Evolutionary conservation across 1,140 invertebrate genomes (phyloP).

Genomic region (Phocides pigmalion): DNA sequence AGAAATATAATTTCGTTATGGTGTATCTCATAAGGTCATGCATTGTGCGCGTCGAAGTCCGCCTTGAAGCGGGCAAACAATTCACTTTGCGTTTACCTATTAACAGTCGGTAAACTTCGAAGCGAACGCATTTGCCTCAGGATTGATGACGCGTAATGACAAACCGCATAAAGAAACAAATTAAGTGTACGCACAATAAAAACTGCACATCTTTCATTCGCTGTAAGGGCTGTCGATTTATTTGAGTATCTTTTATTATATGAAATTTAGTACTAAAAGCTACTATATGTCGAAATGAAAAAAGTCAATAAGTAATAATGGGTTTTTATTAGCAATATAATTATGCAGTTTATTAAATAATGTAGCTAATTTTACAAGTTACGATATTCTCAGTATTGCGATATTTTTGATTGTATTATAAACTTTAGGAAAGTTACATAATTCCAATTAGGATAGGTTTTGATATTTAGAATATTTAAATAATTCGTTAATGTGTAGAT

Average conservation of each 20-base stretch:
- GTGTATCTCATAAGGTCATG: constrained; percentile 27
- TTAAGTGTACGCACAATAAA: constrained; percentile 33
- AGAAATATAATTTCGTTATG: neutral
- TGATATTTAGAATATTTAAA: too few relatives aligned
- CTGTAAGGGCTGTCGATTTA: constrained; percentile 24
- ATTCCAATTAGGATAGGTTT: too few relatives aligned
- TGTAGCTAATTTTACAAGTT: too few relatives aligned
- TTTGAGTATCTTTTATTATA: neutral
- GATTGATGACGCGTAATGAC: constrained; percentile 37
- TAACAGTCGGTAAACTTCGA: constrained; percentile 37
- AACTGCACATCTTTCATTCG: constrained; percentile 27
- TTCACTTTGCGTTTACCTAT: constrained; percentile 37
- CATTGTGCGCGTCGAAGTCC: constrained; percentile 14
- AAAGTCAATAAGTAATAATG: too few relatives aligned
- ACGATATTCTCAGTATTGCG: too few relatives aligned
- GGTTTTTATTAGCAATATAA: too few relatives aligned
- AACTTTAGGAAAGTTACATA: too few relatives aligned
- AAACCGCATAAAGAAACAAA: constrained; percentile 36
- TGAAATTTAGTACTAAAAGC: too few relatives aligned
- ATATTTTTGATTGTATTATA: too few relatives aligned
- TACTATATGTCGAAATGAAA: too few relatives aligned
- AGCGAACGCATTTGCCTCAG: constrained; percentile 31
- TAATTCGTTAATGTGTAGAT: too few relatives aligned
- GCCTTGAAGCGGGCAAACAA: constrained; percentile 35
- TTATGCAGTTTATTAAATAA: too few relatives aligned